Base-by-base conservation (phyloP, 2,888 invertebrate genomes). In the Epirrita christyi region DNA sequence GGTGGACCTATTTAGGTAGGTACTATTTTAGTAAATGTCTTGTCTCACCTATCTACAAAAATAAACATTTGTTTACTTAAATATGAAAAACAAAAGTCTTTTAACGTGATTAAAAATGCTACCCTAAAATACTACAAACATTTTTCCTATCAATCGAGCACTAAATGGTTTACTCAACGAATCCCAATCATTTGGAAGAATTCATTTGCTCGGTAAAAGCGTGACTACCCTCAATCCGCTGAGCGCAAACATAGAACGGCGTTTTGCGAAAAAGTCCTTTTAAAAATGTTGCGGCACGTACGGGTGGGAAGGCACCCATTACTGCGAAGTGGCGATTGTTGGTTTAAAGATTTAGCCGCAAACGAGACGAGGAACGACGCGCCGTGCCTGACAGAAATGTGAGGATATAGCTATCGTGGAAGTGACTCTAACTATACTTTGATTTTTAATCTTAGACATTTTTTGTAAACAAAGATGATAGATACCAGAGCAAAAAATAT, bases 221-320 rank as follows among this genome's bases (percentile, higher is more conserved):
- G 82, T 85, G 85, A 80, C 85, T 81, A 80, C 80, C 77, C 81
- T 69, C 75, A 77, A 83, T 83, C 82, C 80, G 66, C 64, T 70
- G 67, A 55, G 62, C 66, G 78, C 86, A 90, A 90, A 90, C 89
- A 90, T 75, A 70, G 67, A 76, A 75, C 78, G 80, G 73, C 79
- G 74, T 81, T 79, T 81, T 81, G 90, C 90, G 91, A 91, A 92
- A 92, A 92, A 92, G 91, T 91, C 92, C 88, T 84, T 88, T 91
- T 88, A 92, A 91, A 92, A 92, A 91, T 92, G 91, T 87, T 86
- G 84, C 83, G 91, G 90, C 91, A 91, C 91, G 91, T 91, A 88
- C 92, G 83, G 78, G 46, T 74, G 78, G 78, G 75, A 84, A 85
- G 85, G 83, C 86, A 83, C 86, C 92, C 92, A 92, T 92, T 92